Percentiles rank a stretch among this genome's conserved stretches.
Conservation (phyloP, 2,888 invertebrate genomes). For the Yponomeuta evonymella region DNA sequence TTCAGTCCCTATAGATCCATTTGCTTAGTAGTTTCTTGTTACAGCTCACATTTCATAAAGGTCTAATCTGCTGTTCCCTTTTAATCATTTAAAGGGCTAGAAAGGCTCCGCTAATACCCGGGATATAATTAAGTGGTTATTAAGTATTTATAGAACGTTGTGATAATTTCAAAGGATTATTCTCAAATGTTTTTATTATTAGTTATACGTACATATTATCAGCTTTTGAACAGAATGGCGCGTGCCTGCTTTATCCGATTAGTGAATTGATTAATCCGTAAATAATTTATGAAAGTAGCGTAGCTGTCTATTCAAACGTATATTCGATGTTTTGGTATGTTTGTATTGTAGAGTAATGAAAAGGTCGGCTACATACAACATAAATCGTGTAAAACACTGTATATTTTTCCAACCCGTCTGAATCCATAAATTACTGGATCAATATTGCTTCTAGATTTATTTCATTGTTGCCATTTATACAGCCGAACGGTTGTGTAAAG, state of each 20-base stretch:
- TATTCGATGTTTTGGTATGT: not conserved
- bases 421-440: not conserved
- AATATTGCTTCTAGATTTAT: slow-evolving; percentile 3
- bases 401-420: not conserved
- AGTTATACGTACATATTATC: not conserved
- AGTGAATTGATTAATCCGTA: not conserved
- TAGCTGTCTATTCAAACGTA: not conserved
- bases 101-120: not conserved
- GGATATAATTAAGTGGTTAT: slow-evolving; percentile 39
- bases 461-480: slow-evolving; percentile 1
- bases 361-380: not conserved
- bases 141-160: slow-evolving; percentile 46
- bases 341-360: not conserved
- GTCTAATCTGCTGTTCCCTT: not conserved
- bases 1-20: not conserved
- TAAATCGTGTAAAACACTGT: not conserved
- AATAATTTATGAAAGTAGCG: not conserved
- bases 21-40: not conserved
- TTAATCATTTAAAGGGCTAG: slow-evolving; percentile 3
- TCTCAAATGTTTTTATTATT: not conserved
- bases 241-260: not conserved
- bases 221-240: not conserved
- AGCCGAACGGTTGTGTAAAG: not conserved
- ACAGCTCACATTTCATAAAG: slow-evolving; percentile 26
- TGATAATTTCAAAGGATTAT: slow-evolving; percentile 14